Evolutionary conservation across 2,888 invertebrate species (phyloP).

Genomic region (Choreutis nemorana): DNA sequence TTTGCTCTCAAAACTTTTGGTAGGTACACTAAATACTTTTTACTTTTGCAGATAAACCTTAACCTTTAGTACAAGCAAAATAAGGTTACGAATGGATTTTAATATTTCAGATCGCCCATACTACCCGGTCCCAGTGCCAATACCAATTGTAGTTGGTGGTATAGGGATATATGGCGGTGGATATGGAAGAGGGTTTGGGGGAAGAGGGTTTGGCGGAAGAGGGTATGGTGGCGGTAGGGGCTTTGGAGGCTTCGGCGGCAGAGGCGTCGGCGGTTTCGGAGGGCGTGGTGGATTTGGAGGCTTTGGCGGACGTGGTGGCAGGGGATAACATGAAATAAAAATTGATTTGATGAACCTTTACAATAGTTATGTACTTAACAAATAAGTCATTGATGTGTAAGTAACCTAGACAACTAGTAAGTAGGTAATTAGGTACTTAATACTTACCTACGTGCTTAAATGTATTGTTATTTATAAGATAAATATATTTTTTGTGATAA

Average conservation of each 20-base stretch:
- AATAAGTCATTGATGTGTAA: too few relatives aligned
- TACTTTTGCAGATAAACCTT: too few relatives aligned
- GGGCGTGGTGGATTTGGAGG: conserved; percentile 12
- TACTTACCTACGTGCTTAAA: too few relatives aligned
- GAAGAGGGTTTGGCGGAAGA: conserved; percentile 11
- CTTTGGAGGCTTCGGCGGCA: conserved; percentile 18
- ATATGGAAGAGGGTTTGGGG: conserved; percentile 6
- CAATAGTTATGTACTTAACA: not conserved
- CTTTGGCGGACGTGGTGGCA: conserved; percentile 11
- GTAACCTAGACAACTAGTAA: too few relatives aligned
- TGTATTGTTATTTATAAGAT: too few relatives aligned
- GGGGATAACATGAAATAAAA: conserved; percentile 3
- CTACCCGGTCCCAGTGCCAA: conserved; percentile 21
- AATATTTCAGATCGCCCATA: conserved; percentile 17
- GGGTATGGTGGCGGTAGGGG: conserved; percentile 16
- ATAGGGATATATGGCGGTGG: conserved; percentile 21
- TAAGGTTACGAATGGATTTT: too few relatives aligned
- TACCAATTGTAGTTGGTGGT: conserved; percentile 20
- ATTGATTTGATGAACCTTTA: not conserved
- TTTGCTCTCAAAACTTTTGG: too few relatives aligned
- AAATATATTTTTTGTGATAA: too few relatives aligned
- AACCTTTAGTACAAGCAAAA: too few relatives aligned
- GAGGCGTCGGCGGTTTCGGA: conserved; percentile 12
- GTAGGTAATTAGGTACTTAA: too few relatives aligned
- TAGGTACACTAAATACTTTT: too few relatives aligned